Base-by-base conservation (phyloP, 2,888 invertebrate species). In the Noctua comes region DNA sequence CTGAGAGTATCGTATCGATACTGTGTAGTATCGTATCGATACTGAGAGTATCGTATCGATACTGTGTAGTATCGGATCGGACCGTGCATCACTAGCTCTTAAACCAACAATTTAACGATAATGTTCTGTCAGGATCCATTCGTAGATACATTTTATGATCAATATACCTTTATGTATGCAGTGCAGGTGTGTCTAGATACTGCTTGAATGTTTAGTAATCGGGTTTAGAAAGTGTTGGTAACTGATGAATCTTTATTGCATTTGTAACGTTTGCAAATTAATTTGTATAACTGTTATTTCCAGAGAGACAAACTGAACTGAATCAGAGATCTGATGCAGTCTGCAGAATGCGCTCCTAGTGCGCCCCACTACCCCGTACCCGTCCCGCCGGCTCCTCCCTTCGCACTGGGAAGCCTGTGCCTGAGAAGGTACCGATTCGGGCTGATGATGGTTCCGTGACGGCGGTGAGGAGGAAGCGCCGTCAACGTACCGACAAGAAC, bases 111-210 rank as follows among this genome's bases (percentile, higher is more conserved):
- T 13, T 74, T 83, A 57, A 79, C 62, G 79, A 68, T 83, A 74
- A 82, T 83, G 70, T 68, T 68, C 43, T 51, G 71, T 64, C n/a
- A 46, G 78, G 69, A 82, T 74, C 73, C 64, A 70, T 82, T 82
- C 62, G 48, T 59, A 59, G 27, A 73, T 73, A 73, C 68, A 72
- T 79, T 82, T 83, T 64, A 82, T 51, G 82, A 74, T 21, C 73
- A 82, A 83, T 72, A 74, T 72, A 79, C 36, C 24, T 82, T 82
- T 73, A 82, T 80, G 68, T 54, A 54, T 77, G 36, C 81, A 68
- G 81, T 77, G 51, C 81, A 73, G 81, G 77, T 77, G 81, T 54
- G 59, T 69, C 64, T 57, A 24, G 48, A 40, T 68, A 77, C 43
- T 54, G 77, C 68, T 64, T 27, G 0, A 27, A 18, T 27, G 24